phyloP scores from a whole-genome alignment of 1,140 invertebrate genomes.

The Papilio glaucus region DNA sequence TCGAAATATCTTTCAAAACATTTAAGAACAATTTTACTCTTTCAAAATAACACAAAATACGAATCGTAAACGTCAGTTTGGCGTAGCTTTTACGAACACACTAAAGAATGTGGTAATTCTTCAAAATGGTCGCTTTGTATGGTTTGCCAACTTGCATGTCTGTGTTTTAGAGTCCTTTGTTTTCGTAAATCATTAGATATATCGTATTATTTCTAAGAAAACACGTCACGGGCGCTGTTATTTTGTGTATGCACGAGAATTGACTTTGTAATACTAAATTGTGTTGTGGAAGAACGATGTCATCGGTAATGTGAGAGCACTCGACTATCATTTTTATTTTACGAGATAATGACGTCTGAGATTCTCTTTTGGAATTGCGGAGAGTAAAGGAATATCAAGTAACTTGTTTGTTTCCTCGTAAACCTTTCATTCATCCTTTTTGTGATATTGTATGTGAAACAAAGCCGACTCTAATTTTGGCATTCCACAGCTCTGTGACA shows the following conservation, averaged over 20 bases:
- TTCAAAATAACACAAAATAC: conserved; percentile 21
- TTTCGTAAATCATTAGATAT: conserved; percentile 76
- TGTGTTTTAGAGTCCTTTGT: conserved; percentile 83
- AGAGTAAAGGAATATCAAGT: conserved; percentile 69
- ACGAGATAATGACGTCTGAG: conserved; percentile 75
- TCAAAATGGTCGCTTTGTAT: conserved; percentile 85
- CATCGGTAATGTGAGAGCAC: conserved; percentile 81
- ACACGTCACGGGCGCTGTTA: conserved; percentile 52
- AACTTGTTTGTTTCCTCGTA: conserved; percentile 44
- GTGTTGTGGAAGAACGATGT: conserved; percentile 74
- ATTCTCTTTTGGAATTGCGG: conserved; percentile 66
- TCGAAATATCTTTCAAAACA: background rate
- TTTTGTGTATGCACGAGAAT: conserved; percentile 56
- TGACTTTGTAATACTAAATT: conserved; percentile 53
- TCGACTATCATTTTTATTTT: conserved; percentile 77
- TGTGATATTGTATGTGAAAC: conserved; percentile 46
- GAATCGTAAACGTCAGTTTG: conserved; percentile 65
- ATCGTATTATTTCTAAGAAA: conserved; percentile 62
- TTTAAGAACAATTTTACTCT: conserved; percentile 8
- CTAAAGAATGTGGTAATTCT: conserved; percentile 86
- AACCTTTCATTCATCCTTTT: conserved; percentile 36
- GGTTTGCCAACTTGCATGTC: conserved; percentile 85
- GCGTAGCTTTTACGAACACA: conserved; percentile 70
- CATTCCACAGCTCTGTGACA: conserved; percentile 75
- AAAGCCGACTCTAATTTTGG: conserved; percentile 78